Percentiles rank a stretch among this genome's conserved stretches.
These are phyloP conservation scores for Takifugu rubripes DNA, from an alignment of 2,797 vertebrate genomes.

Conservation along the genomic window DNA sequence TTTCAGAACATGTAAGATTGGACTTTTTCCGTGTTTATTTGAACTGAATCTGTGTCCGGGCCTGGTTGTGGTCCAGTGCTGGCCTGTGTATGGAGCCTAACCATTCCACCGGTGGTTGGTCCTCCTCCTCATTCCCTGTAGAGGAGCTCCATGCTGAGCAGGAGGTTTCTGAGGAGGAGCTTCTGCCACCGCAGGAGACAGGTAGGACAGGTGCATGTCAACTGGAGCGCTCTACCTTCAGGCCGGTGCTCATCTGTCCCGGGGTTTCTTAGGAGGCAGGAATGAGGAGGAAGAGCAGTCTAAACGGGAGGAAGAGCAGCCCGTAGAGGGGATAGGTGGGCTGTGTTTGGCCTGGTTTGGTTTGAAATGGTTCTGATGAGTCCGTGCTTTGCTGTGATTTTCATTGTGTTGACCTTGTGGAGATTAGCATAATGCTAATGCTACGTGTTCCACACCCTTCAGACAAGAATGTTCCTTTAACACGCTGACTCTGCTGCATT, in stretches of 20 bases:
- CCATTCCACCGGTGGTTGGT: constrained; percentile 30
- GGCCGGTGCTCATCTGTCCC: constrained; percentile 18
- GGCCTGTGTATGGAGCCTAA: constrained; percentile 46
- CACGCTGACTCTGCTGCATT: too few relatives aligned
- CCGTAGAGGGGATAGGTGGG: constrained; percentile 25
- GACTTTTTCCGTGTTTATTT: not conserved
- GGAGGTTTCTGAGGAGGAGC: constrained; percentile 31
- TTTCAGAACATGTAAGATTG: not conserved
- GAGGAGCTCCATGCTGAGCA: constrained; percentile 37
- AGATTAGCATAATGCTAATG: too few relatives aligned
- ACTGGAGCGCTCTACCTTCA: not conserved
- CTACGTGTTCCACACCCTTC: too few relatives aligned
- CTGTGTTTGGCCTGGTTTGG: constrained; percentile 2
- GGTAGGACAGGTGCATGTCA: constrained; percentile 31
- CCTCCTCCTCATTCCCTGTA: constrained; percentile 20
- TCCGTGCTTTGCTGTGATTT: not conserved
- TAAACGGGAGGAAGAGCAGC: constrained; percentile 21
- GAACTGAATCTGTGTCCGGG: not conserved
- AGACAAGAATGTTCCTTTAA: too few relatives aligned
- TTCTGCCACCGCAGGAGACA: constrained; percentile 21
- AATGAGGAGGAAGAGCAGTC: constrained; percentile 9
- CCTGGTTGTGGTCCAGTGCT: constrained; percentile 1
- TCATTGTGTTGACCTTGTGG: not conserved
- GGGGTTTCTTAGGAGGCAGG: constrained; percentile 26
- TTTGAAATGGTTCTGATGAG: not conserved